Percentiles rank a stretch among this genome's conserved stretches.
These are phyloP conservation scores for Pangasius krempfi DNA, from an alignment of 2,797 vertebrate species.

Conservation along the genomic window DNA sequence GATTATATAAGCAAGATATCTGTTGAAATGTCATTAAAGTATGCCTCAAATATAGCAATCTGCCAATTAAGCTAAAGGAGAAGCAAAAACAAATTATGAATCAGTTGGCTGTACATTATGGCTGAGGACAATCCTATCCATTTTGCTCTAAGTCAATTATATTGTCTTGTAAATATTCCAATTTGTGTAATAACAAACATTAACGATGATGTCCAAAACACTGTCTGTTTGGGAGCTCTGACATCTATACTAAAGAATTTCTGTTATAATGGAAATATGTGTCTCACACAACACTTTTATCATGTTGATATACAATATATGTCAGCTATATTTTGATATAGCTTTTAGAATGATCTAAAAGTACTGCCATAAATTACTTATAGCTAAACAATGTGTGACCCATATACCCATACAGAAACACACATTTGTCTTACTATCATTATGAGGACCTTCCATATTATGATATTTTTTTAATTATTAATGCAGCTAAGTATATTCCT, in stretches of 20 bases:
- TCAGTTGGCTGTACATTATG: not conserved
- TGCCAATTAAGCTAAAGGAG: not conserved
- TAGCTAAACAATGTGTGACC: not conserved
- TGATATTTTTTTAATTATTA: not conserved
- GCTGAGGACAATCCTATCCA: not conserved
- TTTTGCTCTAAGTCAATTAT: not conserved
- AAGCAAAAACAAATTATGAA: not conserved
- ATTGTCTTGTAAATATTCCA: not conserved
- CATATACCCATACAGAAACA: not conserved
- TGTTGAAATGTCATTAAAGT: not conserved
- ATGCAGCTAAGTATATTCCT: not conserved
- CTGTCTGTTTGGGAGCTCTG: not conserved
- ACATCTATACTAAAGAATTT: not conserved
- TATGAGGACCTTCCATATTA: no score
- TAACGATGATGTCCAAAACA: not conserved
- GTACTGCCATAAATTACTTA: not conserved
- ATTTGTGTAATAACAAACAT: not conserved
- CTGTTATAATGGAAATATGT: not conserved
- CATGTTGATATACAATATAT: not conserved
- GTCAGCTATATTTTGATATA: not conserved
- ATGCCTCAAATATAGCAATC: not conserved
- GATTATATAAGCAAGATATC: not conserved
- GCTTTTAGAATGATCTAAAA: no score
- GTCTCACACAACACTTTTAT: not conserved
- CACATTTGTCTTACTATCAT: not conserved